Conservation (phyloP, 2,113 vertebrate genomes). For the Protomyctophum bolini region DNA sequence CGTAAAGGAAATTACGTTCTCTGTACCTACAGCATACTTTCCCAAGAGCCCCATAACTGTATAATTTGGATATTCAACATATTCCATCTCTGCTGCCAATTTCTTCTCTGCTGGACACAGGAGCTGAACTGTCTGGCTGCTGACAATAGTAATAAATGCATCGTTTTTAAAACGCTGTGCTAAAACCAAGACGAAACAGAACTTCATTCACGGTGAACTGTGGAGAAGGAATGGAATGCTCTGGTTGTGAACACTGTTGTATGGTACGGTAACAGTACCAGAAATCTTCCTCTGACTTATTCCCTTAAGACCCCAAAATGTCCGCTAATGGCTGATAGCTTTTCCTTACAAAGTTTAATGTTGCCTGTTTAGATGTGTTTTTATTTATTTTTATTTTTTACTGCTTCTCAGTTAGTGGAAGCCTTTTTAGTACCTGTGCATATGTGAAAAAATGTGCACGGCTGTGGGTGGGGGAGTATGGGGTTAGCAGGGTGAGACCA, state of each 20-base stretch:
- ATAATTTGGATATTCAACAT: neutral
- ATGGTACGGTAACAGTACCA: neutral
- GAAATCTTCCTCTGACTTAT: neutral
- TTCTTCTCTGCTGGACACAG: constrained; percentile 77
- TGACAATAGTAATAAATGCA: constrained; percentile 78
- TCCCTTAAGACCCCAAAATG: constrained; percentile 7
- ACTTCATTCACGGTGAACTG: constrained; percentile 45
- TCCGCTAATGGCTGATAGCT: neutral
- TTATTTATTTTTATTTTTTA: constrained; percentile 4
- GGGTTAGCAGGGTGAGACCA: neutral
- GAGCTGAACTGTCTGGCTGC: constrained; percentile 76
- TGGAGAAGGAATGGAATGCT: constrained; percentile 12
- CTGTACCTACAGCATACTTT: neutral
- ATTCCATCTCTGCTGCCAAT: neutral
- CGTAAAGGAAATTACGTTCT: neutral
- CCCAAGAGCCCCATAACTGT: too few species aligned
- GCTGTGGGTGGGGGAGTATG: neutral
- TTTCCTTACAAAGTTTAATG: neutral
- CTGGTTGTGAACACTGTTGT: constrained; percentile 25
- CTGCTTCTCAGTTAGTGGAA: neutral
- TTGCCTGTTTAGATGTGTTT: neutral
- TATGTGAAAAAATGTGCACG: constrained; percentile 7
- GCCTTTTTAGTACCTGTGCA: neutral
- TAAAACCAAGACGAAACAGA: constrained; percentile 67
- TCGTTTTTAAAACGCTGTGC: constrained; percentile 81